phyloP scores from a whole-genome alignment of 2,113 vertebrate species.

The Vulpes lagopus region DNA sequence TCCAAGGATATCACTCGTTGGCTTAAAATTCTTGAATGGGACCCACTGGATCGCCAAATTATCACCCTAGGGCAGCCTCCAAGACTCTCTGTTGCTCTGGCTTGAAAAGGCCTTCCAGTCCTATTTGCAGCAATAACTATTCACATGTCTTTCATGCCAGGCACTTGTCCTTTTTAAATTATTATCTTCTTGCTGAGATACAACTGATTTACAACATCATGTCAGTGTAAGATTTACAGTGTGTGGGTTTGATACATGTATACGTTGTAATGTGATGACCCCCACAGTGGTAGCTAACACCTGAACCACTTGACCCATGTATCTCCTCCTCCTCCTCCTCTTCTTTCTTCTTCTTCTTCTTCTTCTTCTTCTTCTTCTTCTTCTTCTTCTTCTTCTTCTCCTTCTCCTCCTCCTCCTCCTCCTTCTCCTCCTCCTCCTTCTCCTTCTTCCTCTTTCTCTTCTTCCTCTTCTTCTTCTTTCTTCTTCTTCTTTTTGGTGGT shows the following conservation, averaged over 20 bases:
- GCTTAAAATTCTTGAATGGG: slow-evolving; percentile 37
- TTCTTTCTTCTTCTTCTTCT: no score
- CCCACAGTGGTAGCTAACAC: not conserved
- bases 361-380: no score
- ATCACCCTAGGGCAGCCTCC: not conserved
- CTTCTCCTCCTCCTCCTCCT: fast-evolving
- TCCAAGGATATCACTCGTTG: not conserved
- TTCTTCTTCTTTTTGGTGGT: not conserved
- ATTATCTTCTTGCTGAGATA: not conserved
- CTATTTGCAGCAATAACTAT: slow-evolving; percentile 26
- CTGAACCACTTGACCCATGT: not conserved
- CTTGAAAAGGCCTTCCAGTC: not conserved
- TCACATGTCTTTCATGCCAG: not conserved
- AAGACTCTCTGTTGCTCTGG: not conserved
- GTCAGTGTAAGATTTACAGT: not conserved
- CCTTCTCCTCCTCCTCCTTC: no score
- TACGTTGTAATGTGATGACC: not conserved
- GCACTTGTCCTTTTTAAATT: not conserved
- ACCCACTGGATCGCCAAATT: not conserved
- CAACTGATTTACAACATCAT: not conserved
- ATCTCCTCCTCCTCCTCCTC: fast-evolving
- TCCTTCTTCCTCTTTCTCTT: no score
- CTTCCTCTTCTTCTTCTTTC: no score
- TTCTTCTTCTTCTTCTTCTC: no score
- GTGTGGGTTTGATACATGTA: not conserved